Evolutionary conservation across 2,888 invertebrate genomes (phyloP), one percentile per base, ranked within the genome.

Genomic region (Eristalis intricaria): DNA sequence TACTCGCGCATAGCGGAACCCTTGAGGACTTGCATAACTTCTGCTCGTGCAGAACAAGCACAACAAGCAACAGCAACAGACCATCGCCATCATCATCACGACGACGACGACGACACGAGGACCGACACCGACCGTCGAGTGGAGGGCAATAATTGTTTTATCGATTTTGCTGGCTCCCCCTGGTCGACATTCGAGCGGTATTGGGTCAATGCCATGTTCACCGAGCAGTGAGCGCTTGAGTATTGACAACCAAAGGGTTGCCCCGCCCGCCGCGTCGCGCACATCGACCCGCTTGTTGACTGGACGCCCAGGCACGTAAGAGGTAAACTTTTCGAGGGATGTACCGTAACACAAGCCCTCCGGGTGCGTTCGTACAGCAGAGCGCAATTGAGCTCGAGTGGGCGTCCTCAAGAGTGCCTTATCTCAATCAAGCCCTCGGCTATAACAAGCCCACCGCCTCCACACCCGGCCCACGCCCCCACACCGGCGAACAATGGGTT

Each of bases 151-250:
- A 86, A 86, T 78, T 86, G 86, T 82, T 86, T 86, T 82, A 86
- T 86, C 70, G 86, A 82, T 86, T 86, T 80, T 79, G 40, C 40
- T 40, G 61, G 50, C 65, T 65, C 65, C 58, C 19, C 15, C 40
- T 70, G 32, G 22, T 15, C 26, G 19, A 19, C 50, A 50, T 15
- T 29, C 70, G n/a, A 80, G 63, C 40, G 61, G 68, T 81, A 75
- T 71, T 86, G 82, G 86, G 86, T 86, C 86, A 86, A 86, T 86
- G 86, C 64, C 86, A 86, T 86, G 78, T 79, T 58, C 82, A 70
- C 50, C 61, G 11, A 29, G 29, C 65, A 35, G 32, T 66, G 43
- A 56, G 40, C 68, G 50, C 10, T 13, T 60, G 60, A 13, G 61
- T 73, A 73, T 76, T 85, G 77, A 81, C 68, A 64, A 19, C 19